Conservation (phyloP, 2,113 vertebrate species). For the Ia io region DNA sequence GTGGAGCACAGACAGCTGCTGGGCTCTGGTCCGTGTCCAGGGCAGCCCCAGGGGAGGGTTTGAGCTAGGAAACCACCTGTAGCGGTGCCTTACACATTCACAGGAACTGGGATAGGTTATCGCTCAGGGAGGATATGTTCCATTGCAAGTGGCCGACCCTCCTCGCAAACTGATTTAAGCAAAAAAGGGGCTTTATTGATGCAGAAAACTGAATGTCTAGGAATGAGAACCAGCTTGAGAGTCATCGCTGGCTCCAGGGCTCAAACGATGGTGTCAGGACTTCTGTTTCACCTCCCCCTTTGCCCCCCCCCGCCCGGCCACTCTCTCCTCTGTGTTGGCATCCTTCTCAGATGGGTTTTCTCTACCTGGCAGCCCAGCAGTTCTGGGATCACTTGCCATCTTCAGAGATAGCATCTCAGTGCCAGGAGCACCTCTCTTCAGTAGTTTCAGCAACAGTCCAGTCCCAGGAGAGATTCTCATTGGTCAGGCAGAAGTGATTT, state of each 20-base stretch:
- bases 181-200: neutral
- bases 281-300: no score
- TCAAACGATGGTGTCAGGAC: accelerated
- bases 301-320: no score
- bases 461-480: neutral
- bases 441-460: neutral
- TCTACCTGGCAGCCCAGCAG: neutral
- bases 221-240: neutral
- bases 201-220: neutral
- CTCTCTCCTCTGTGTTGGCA: no score
- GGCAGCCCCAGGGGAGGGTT: neutral
- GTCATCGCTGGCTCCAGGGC: neutral
- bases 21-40: neutral
- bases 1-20: neutral
- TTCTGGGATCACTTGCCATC: neutral
- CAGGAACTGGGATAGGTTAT: neutral
- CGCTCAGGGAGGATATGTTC: neutral
- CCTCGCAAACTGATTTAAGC: neutral
- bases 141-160: neutral
- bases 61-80: neutral
- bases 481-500: neutral
- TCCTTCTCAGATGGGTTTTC: neutral
- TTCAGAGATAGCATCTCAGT: neutral
- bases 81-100: neutral
- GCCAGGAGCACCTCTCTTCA: neutral